Evolutionary conservation across 2,888 invertebrate species (phyloP), one percentile per base, ranked within the genome.

Genomic region (Lottia gigantea): DNA sequence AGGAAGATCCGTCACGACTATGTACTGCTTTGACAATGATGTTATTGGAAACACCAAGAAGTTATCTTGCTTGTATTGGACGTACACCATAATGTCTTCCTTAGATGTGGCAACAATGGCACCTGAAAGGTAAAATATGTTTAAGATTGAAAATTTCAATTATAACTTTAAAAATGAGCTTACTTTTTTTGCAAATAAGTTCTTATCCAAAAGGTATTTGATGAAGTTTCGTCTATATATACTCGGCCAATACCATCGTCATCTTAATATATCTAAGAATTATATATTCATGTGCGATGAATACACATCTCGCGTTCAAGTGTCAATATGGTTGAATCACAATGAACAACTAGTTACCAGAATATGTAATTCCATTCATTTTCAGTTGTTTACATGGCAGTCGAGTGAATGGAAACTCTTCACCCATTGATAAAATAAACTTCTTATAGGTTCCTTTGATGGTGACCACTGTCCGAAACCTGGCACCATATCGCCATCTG

Each of bases 401-500:
- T 12, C 19, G 55, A 11, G 55, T 55, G 19, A 12, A 23, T 55
- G 55, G 55, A 55, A 12, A 55, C 23, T 55, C 55, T 23, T 55
- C 55, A 55, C 55, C 55, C 55, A 55, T 55, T 19, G 55, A 55
- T 23, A 23, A 23, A 23, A 55, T 55, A 55, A 55, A 55, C 23
- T 55, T 55, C 14, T 55, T 55, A 14, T 55, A 55, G 2, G 55
- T 55, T 23, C 55, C 55, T 8, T 55, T 23, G 12, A 55, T 23
- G 19, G 55, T 55, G 23, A 55, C 55, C 19, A 55, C 55, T 23
- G 55, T 55, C 12, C 55, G 55, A 23, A 19, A 55, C 23, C 55
- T 55, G 55, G 55, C 55, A 55, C 55, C 55, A 55, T 55, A 55
- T 55, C 23, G 8, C 55, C 55, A 55, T 11, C 55, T 55, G 2